These are phyloP conservation scores for Centropristis striata DNA, from an alignment of 2,113 vertebrate genomes.

Conservation along the genomic window DNA sequence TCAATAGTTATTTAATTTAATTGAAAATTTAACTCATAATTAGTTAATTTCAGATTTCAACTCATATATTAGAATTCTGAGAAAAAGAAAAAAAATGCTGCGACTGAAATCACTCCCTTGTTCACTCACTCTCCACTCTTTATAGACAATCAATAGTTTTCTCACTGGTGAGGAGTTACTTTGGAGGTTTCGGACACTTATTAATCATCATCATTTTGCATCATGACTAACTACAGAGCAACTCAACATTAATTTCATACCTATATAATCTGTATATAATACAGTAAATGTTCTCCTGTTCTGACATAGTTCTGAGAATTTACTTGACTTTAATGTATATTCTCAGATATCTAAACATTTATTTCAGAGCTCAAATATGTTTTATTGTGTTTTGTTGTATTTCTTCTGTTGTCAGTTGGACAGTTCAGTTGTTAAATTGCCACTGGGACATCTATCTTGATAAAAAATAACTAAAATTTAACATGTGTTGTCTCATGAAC, in stretches of 20 bases:
- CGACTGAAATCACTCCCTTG: too few relatives aligned
- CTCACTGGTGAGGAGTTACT: too few relatives aligned
- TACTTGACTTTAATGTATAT: too few relatives aligned
- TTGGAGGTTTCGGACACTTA: background rate
- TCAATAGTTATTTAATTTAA: too few relatives aligned
- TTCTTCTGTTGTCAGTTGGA: background rate
- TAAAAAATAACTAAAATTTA: slow-evolving; percentile 12
- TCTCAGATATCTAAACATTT: too few relatives aligned
- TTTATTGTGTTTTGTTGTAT: too few relatives aligned
- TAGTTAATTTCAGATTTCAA: background rate
- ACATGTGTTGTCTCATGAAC: slow-evolving; percentile 2
- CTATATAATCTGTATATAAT: too few relatives aligned
- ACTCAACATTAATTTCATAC: background rate
- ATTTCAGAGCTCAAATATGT: background rate
- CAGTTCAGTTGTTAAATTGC: background rate
- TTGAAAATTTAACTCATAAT: background rate
- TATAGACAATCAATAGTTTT: too few relatives aligned
- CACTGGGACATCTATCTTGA: background rate
- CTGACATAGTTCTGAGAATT: too few relatives aligned
- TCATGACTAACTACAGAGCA: background rate
- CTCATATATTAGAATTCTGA: background rate
- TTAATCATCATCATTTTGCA: background rate
- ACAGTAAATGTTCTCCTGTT: too few relatives aligned
- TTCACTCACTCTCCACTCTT: too few relatives aligned
- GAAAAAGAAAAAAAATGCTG: too few relatives aligned